Evolutionary conservation across 2,113 vertebrate species (phyloP).

Genomic region (Halichoerus grypus): DNA sequence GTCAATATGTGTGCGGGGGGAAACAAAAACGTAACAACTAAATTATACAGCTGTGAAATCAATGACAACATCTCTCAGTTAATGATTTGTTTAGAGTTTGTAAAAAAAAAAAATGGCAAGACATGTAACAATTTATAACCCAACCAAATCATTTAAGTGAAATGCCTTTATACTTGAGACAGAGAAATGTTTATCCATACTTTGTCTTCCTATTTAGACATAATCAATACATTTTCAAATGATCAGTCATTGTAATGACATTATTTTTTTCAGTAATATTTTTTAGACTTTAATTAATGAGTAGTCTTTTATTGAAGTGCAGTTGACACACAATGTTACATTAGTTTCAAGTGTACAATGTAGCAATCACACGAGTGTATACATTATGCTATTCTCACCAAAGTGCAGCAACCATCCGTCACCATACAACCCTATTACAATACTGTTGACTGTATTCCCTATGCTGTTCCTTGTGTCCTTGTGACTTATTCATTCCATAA

Average conservation of each 20-base stretch:
- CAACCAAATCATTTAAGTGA: background rate
- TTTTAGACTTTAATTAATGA: background rate
- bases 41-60: background rate
- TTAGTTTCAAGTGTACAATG: background rate
- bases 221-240: background rate
- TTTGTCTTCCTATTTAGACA: background rate
- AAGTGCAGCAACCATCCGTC: background rate
- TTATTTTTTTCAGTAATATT: background rate
- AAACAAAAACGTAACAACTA: background rate
- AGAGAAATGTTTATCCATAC: accelerated
- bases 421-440: background rate
- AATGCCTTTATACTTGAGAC: background rate
- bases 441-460: background rate
- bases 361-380: background rate
- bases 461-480: background rate
- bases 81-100: background rate
- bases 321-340: background rate
- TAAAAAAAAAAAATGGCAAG: background rate
- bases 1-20: background rate
- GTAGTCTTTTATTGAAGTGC: background rate
- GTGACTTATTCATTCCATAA: background rate
- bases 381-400: background rate
- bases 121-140: background rate
- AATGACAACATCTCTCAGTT: background rate
- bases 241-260: accelerated